Evolutionary conservation across 2,888 invertebrate genomes (phyloP), one percentile per base, ranked within the genome.

Genomic region (Drosophila fulvimacula): DNA sequence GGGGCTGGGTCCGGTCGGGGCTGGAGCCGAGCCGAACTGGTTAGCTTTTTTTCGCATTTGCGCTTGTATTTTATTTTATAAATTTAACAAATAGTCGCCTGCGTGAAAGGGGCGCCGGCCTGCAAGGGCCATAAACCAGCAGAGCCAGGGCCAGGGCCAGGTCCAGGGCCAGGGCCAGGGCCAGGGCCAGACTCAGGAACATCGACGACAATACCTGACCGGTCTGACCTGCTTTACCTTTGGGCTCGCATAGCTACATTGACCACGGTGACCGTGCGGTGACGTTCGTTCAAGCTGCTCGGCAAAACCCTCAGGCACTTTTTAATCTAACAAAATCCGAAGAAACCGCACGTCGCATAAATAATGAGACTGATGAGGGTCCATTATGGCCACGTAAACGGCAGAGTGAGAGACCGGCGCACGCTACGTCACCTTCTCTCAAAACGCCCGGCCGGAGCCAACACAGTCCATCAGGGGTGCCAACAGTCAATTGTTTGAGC

Each of bases 341-440:
- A 90, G 90, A 90, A 86, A 86, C 90, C 90, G 89, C 90, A 86
- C 90, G 88, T 82, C 88, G 86, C 90, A 86, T 86, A 89, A 90
- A 84, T 86, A 86, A 86, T 86, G 86, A 90, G 85, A 90, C 85
- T 86, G 86, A 86, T 90, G 90, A 90, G 86, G 90, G 86, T 90
- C 86, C 86, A 89, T 86, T 90, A 90, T 90, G 89, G 88, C 79
- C 85, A 86, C 85, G 89, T 89, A 82, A 83, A 69, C 65, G 59
- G 57, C 42, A 24, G 78, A 64, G 69, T 60, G 71, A 57, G 42
- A 19, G 41, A 11, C 68, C 57, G 61, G 51, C 13, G 42, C 42
- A 42, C 42, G 42, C 42, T 21, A 41, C 42, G 21, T 5, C 42
- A 60, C 38, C 30, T 24, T 24, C 27, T n/a, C 21, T 19, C 1